Conservation (phyloP, 2,113 vertebrate species). For the Pedetes capensis region DNA sequence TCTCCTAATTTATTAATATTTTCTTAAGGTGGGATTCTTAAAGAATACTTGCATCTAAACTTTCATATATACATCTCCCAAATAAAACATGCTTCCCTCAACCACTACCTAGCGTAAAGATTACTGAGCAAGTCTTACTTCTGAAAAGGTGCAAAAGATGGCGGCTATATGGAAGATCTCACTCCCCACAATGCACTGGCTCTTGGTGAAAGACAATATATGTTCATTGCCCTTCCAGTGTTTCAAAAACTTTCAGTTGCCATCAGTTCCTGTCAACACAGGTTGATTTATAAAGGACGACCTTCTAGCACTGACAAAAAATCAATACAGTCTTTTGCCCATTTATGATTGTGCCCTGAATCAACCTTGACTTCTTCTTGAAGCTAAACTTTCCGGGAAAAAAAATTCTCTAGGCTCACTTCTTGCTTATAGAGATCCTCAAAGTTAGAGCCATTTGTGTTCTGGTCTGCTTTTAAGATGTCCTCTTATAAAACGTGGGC, state of each 20-base stretch:
- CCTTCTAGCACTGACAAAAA: background rate
- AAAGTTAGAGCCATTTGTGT: background rate
- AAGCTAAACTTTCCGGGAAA: background rate
- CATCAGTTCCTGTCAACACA: background rate
- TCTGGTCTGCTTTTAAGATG: background rate
- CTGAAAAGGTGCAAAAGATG: background rate
- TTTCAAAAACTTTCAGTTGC: background rate
- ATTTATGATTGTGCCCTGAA: too few species aligned
- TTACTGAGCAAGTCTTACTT: background rate
- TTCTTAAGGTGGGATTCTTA: background rate
- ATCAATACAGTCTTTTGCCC: background rate
- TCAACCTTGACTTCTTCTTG: background rate
- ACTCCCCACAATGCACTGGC: accelerated
- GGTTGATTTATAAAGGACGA: too few species aligned
- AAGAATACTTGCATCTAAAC: background rate
- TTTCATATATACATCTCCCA: background rate
- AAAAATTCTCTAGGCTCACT: background rate
- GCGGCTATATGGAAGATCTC: accelerated
- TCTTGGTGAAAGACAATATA: accelerated
- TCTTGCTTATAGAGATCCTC: background rate
- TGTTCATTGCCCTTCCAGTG: accelerated
- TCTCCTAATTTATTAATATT: background rate
- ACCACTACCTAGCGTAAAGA: background rate
- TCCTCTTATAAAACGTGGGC: too few species aligned
- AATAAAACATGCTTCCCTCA: background rate